phyloP scores from a whole-genome alignment of 2,888 invertebrate genomes.

The Cyclophora albipunctata region DNA sequence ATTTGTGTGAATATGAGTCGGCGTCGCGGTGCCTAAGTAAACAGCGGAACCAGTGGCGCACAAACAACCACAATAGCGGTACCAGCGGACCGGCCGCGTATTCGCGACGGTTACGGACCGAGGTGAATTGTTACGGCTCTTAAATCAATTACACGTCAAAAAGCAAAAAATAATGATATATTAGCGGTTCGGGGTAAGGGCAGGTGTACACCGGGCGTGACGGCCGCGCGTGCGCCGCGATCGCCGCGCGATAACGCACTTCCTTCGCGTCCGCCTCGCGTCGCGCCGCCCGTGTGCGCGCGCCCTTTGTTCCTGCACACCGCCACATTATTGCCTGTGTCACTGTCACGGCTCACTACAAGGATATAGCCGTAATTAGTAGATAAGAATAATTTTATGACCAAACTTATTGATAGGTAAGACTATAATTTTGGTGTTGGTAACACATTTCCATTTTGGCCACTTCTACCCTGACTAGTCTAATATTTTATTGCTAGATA shows the following conservation, averaged over 20 bases:
- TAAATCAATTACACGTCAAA: conserved; percentile 24
- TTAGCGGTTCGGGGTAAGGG: conserved; percentile 25
- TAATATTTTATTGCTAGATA: background rate
- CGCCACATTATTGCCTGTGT: conserved; percentile 37
- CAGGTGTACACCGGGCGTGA: conserved; percentile 45
- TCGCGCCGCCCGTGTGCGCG: conserved; percentile 7
- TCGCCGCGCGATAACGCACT: conserved; percentile 20
- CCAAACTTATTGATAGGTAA: conserved; percentile 8
- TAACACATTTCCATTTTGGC: background rate
- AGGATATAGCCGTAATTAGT: conserved; percentile 14
- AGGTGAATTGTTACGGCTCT: conserved; percentile 16
- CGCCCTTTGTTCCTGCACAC: conserved; percentile 34
- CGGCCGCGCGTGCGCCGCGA: conserved; percentile 15
- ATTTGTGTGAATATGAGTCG: no score
- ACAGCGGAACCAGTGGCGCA: no score
- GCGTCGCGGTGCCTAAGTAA: no score
- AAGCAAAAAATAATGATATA: conserved; percentile 21
- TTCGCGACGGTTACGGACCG: conserved; percentile 5
- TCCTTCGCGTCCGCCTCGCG: conserved; percentile 27
- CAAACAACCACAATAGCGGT: no score
- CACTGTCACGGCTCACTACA: conserved; percentile 18
- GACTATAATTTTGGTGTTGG: background rate
- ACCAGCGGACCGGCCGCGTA: no score
- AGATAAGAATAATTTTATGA: conserved; percentile 10
- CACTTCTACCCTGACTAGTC: background rate